These are phyloP conservation scores for Oreocharis arfaki DNA, from an alignment of 2,113 vertebrate genomes.

Conservation along the genomic window DNA sequence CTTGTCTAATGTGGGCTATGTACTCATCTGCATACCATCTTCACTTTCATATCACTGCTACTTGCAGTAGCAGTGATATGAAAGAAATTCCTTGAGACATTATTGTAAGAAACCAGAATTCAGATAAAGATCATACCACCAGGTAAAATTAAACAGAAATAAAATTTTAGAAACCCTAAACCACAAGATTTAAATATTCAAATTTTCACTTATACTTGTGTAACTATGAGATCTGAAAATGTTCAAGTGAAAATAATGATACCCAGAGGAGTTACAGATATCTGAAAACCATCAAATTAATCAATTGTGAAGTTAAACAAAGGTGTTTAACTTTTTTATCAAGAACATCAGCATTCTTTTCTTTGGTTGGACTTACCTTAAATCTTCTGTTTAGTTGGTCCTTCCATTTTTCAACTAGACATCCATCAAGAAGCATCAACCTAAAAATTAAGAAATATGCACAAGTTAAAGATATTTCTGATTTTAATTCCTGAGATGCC, in stretches of 20 bases:
- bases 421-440: conserved; percentile 83
- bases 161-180: background rate
- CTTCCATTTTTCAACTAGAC: conserved; percentile 82
- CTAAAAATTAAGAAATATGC: conserved; percentile 49
- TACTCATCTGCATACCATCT: background rate
- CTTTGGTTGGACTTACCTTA: conserved; percentile 66
- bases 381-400: conserved; percentile 78
- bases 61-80: background rate
- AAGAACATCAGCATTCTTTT: background rate
- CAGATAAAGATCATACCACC: background rate
- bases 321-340: background rate
- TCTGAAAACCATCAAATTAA: background rate
- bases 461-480: background rate
- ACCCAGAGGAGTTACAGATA: background rate
- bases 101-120: background rate
- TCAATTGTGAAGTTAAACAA: background rate
- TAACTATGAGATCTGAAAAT: background rate
- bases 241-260: background rate
- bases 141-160: background rate
- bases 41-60: background rate
- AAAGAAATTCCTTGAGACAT: background rate
- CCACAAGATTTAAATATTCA: background rate
- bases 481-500: background rate
- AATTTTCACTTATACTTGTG: background rate
- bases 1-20: background rate